A percentile compares a stretch with the other conserved stretches of the same genome.
These are phyloP conservation scores for Propithecus perrieri DNA, from an alignment of 2,797 vertebrate genomes.

Conservation along the genomic window DNA sequence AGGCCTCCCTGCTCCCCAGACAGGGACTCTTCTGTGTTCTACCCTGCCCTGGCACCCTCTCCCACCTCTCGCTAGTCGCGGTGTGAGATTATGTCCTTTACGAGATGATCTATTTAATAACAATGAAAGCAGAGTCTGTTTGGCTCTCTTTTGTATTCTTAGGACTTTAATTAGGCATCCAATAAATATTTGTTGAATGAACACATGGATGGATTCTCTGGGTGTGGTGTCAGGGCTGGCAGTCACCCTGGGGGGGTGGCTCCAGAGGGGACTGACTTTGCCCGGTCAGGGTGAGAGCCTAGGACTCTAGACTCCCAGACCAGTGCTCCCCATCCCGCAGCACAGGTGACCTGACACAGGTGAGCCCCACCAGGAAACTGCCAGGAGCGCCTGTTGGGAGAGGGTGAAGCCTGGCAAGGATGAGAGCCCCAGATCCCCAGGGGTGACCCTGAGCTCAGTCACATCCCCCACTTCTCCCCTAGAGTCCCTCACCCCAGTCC, in stretches of 20 bases:
- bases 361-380: not conserved
- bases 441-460: not conserved
- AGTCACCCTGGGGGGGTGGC: not conserved
- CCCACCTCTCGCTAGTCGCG: not conserved
- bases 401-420: too few relatives aligned
- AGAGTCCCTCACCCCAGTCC: not conserved
- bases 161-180: not conserved
- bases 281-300: not conserved
- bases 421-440: not conserved
- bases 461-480: not conserved
- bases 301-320: not conserved
- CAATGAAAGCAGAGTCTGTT: not conserved
- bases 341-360: not conserved
- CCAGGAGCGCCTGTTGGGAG: not conserved
- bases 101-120: not conserved
- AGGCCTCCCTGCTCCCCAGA: not conserved
- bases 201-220: not conserved
- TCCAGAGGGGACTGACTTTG: not conserved
- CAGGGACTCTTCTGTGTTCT: rapidly evolving
- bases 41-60: not conserved
- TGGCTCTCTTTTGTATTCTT: not conserved
- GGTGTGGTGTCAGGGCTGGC: not conserved
- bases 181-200: not conserved
- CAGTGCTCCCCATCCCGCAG: not conserved
- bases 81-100: not conserved